Base-by-base conservation (phyloP, 2,888 invertebrate genomes). In the Ophraella communa region DNA sequence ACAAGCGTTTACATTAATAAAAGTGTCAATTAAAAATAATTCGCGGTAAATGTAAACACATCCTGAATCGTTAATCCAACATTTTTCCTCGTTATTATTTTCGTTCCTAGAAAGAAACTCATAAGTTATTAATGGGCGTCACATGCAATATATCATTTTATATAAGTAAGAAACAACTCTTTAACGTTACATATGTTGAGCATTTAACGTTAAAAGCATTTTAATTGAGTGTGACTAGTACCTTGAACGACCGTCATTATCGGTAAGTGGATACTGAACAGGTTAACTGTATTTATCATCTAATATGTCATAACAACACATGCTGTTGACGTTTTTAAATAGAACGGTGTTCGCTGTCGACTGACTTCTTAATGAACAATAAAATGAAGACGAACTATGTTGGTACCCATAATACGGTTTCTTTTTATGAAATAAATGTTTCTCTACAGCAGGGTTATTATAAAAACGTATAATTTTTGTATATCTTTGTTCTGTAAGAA, bases 271-370 rank as follows among this genome's bases (percentile, higher is more conserved):
- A 59, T 60, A 66, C 54, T 39, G 55, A 61, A 64, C 60, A 63
- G 66, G 66, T 69, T 62, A 63, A 62, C 62, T 49, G 64, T 53
- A 61, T 66, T 72, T 70, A 66, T 73, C 71, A 73, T 73, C 69
- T 62, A 57, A 65, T 62, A 64, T 66, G 70, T 73, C 73, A 73
- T 73, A 73, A 73, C 67, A 73, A 73, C 73, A 73, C 67, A 69
- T 73, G 73, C 66, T 68, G 64, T 67, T 67, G 64, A 49, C 39
- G 45, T 52, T 60, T 53, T 60, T 60, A 60, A 60, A 60, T 60
- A 60, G 60, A 52, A 53, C 44, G 14, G 17, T 23, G 21, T 10
- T 45, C 17, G 39, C 14, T 39, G 39, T 39, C 39, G 39, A 5
- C 17, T 14, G 17, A 17, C 39, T 17, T 14, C n/a, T 17, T 39